phyloP scores from a whole-genome alignment of 2,797 vertebrate species.

The Chaetophractus vellerosus region DNA sequence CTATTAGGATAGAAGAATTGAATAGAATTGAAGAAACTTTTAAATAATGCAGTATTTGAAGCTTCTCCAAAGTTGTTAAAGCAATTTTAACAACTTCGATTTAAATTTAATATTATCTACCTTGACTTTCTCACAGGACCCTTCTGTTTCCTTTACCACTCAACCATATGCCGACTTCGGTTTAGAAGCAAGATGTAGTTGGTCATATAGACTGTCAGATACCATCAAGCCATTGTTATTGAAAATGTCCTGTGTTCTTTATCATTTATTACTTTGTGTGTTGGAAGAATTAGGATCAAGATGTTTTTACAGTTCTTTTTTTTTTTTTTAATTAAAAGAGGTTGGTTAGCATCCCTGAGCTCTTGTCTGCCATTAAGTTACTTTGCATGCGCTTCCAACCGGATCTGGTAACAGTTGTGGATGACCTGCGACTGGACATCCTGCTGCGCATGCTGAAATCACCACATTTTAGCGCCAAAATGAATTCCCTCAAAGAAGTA shows the following conservation, averaged over 20 bases:
- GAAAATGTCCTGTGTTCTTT: not conserved
- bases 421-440: conserved; percentile 97
- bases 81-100: not conserved
- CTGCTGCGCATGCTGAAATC: conserved; percentile 98
- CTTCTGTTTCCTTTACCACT: not conserved
- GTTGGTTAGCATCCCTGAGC: conserved; percentile 98
- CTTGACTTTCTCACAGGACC: conserved; percentile 1
- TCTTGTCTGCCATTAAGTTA: conserved; percentile 98
- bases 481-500: conserved; percentile 99
- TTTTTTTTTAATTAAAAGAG: conserved; percentile 89
- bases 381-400: conserved; percentile 99
- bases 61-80: conserved; percentile 14
- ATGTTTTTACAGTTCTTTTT: conserved; percentile 56
- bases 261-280: not conserved
- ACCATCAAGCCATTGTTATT: not conserved
- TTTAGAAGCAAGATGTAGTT: conserved; percentile 51
- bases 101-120: conserved; percentile 14
- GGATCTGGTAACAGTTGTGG: conserved; percentile 96
- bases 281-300: conserved; percentile 12
- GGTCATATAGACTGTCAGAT: not conserved
- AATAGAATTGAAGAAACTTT: conserved; percentile 22
- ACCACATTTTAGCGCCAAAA: conserved; percentile 99
- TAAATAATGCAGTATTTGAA: not conserved
- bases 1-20: not conserved
- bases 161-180: not conserved